Conservation (phyloP, 2,888 invertebrate genomes). For the Dyspetes luteomarginatus region DNA sequence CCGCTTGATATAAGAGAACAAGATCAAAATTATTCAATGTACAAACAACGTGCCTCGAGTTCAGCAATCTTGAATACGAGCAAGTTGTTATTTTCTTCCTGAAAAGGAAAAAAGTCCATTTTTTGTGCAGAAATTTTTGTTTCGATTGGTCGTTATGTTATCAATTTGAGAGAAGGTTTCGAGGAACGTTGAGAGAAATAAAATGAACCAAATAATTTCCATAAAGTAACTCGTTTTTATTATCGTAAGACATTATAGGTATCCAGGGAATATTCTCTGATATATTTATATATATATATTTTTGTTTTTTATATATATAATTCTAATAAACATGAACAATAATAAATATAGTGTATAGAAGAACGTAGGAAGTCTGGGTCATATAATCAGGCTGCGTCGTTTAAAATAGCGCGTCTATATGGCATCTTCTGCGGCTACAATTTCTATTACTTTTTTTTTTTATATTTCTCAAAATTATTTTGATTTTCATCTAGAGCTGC, state of each 20-base stretch:
- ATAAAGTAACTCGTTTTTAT: slow-evolving; percentile 80
- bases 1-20: slow-evolving; percentile 31
- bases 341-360: slow-evolving; percentile 82
- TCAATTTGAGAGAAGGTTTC: background rate
- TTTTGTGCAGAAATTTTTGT: background rate
- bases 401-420: slow-evolving; percentile 81
- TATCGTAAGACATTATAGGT: slow-evolving; percentile 80
- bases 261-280: slow-evolving; percentile 82
- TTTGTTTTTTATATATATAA: no score
- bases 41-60: slow-evolving; percentile 67
- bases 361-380: slow-evolving; percentile 81
- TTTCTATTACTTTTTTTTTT: slow-evolving; percentile 21
- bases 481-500: slow-evolving; percentile 59
- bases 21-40: slow-evolving; percentile 77
- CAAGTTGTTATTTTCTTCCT: slow-evolving; percentile 8
- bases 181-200: slow-evolving; percentile 11
- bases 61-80: slow-evolving; percentile 30
- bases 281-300: slow-evolving; percentile 75
- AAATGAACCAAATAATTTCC: slow-evolving; percentile 63
- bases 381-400: slow-evolving; percentile 80
- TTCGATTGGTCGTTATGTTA: background rate
- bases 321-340: slow-evolving; percentile 84
- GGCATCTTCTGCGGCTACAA: slow-evolving; percentile 73
- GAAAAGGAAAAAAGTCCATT: background rate
- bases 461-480: slow-evolving; percentile 44